A percentile compares a stretch with the other conserved stretches of the same genome.
Evolutionary conservation across 92 coral and sea anemone genomes (phyloP).

Genomic region (Desmophyllum pertusum): DNA sequence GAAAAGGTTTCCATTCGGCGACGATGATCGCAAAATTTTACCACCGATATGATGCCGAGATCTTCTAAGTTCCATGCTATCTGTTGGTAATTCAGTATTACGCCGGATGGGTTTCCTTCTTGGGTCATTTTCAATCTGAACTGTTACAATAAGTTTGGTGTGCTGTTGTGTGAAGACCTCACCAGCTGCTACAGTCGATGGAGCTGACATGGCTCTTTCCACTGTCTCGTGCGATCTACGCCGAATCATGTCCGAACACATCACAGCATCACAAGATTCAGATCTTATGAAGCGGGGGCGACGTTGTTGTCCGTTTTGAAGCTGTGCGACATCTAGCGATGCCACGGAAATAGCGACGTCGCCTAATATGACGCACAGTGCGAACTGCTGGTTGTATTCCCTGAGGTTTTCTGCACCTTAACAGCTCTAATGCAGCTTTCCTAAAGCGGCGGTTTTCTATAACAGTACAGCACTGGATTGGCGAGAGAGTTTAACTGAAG

Average conservation of each 20-base stretch:
- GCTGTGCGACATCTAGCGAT: neutral
- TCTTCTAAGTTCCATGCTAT: neutral
- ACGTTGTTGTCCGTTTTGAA: neutral
- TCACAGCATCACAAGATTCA: neutral
- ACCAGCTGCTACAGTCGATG: neutral
- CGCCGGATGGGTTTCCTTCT: neutral
- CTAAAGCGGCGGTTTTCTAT: neutral
- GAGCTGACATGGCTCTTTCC: neutral
- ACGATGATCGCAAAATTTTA: neutral
- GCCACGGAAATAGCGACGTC: neutral
- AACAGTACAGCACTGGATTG: slow-evolving; percentile 14
- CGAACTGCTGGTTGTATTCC: neutral
- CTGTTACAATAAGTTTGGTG: neutral
- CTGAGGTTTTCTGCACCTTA: neutral
- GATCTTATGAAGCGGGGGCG: neutral
- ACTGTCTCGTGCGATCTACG: neutral
- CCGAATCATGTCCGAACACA: neutral
- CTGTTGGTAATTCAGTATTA: neutral
- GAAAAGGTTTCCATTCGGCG: neutral
- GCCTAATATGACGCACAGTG: neutral
- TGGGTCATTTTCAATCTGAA: neutral
- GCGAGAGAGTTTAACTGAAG: slow-evolving; percentile 10
- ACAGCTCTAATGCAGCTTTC: slow-evolving; percentile 4
- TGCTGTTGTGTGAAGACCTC: neutral
- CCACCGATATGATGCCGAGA: neutral